Base-by-base conservation (phyloP, 2,888 invertebrate genomes). In the Pyrgus malvae region DNA sequence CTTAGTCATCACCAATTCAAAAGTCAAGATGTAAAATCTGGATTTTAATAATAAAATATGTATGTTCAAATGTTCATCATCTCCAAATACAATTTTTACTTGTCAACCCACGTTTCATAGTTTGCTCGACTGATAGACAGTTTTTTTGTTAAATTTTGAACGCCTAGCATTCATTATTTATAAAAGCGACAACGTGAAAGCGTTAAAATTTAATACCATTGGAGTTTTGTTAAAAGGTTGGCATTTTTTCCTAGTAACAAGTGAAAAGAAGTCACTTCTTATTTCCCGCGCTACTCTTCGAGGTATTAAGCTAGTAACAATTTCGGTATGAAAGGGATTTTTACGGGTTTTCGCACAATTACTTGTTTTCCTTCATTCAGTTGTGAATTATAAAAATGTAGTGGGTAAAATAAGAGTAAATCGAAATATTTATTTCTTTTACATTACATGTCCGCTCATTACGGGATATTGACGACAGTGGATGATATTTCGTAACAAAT, bases 171-270 rank as follows among this genome's bases (percentile, higher is more conserved):
- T 23, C 16, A n/a, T 33, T 33, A 50, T 25, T 42, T 25, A 35
- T 35, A 19, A 51, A 42, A 25, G 33, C 12, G 35, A 35, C 21
- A 35, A 14, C 46, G 35, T 51, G 29, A 42, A 33, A 42, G 42
- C 50, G 12, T 50, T 23, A 50, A 41, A 42, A 41, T 50, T 35
- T 44, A 42, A 51, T 27, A 44, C 19, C 35, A 25, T 44, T 35
- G 51, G 35, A 42, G 35, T 25, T 51, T 51, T 51, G 50, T 51
- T 51, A 51, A 41, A 42, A 51, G 44, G 42, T 44, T 23, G 35
- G 9, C 33, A 25, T 27, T 40, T 44, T 44, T 35, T 27, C 27
- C 41, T 14, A 44, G 35, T 51, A 35, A 44, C 42, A n/a, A n/a
- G n/a, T n/a, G 14, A 19, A 23, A 33, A 37, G 42, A 40, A 33